Conservation (phyloP, 1,140 invertebrate genomes). For the Solenopsis invicta region DNA sequence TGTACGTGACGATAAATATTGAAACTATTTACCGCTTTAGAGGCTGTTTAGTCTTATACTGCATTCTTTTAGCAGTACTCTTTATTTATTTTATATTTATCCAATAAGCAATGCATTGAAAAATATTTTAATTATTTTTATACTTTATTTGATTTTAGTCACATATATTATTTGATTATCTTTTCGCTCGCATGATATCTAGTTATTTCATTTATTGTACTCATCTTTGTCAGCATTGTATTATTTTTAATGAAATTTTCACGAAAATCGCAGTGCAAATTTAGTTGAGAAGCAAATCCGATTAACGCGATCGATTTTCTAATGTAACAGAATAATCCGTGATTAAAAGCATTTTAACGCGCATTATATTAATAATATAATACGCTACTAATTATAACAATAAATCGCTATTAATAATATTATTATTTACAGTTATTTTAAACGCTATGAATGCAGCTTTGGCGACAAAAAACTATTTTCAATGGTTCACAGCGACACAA, state of each 20-base stretch:
- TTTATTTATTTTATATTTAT: not conserved
- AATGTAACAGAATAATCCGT: not conserved
- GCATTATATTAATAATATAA: not conserved
- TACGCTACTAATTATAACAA: not conserved
- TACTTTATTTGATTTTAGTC: conserved; percentile 42
- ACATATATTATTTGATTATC: conserved; percentile 22
- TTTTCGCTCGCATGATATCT: not conserved
- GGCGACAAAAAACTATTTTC: conserved; percentile 49
- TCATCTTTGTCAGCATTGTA: not conserved
- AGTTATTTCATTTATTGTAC: not conserved
- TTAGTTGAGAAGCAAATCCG: not conserved
- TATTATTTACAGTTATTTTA: conserved; percentile 44
- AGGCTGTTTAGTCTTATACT: not conserved
- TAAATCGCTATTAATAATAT: not conserved
- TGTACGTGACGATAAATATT: not conserved
- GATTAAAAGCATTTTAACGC: not conserved
- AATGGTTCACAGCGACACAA: conserved; percentile 40
- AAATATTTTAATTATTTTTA: conserved; percentile 37
- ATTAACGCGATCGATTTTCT: not conserved
- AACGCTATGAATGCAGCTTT: conserved; percentile 81
- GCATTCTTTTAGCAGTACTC: not conserved
- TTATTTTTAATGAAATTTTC: not conserved
- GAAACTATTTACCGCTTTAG: not conserved
- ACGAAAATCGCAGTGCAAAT: conserved; percentile 9
- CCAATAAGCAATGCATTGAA: conserved; percentile 8